Percentiles rank a stretch among this genome's conserved stretches.
Evolutionary conservation across 2,797 vertebrate species (phyloP).

Genomic region (Siniperca obscura): DNA sequence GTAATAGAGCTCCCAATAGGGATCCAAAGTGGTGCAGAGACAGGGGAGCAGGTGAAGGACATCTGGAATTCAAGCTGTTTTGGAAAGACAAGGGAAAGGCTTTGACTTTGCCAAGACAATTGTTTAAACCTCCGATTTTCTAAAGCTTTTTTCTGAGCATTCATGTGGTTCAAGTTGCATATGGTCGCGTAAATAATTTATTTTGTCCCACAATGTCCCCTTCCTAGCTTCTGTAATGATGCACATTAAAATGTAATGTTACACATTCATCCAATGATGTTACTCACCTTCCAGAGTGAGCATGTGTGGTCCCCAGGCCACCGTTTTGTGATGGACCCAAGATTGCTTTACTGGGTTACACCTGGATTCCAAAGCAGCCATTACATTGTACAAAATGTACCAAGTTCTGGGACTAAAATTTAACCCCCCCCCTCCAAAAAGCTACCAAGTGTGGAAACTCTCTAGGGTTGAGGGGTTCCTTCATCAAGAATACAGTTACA

Average conservation of each 20-base stretch:
- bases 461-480: not conserved
- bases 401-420: not conserved
- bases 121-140: constrained; percentile 27
- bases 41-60: constrained; percentile 66
- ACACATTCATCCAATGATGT: not conserved
- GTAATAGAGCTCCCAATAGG: constrained; percentile 40
- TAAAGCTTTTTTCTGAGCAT: not conserved
- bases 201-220: not conserved
- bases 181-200: constrained; percentile 10
- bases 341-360: not conserved
- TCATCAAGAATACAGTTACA: not conserved
- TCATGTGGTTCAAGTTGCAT: constrained; percentile 21
- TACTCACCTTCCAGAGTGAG: not conserved
- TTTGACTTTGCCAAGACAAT: constrained; percentile 14
- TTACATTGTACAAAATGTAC: not conserved
- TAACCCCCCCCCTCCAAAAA: not conserved
- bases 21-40: constrained; percentile 27
- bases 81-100: constrained; percentile 34
- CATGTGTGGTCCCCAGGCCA: constrained; percentile 17
- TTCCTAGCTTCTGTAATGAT: not conserved
- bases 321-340: not conserved
- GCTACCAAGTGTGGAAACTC: too few relatives aligned
- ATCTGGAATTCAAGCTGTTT: constrained; percentile 57
- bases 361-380: constrained; percentile 16
- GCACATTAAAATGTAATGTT: not conserved